Evolutionary conservation across 2,797 vertebrate species (phyloP).

Genomic region (Ctenochaetus hawaiiensis): DNA sequence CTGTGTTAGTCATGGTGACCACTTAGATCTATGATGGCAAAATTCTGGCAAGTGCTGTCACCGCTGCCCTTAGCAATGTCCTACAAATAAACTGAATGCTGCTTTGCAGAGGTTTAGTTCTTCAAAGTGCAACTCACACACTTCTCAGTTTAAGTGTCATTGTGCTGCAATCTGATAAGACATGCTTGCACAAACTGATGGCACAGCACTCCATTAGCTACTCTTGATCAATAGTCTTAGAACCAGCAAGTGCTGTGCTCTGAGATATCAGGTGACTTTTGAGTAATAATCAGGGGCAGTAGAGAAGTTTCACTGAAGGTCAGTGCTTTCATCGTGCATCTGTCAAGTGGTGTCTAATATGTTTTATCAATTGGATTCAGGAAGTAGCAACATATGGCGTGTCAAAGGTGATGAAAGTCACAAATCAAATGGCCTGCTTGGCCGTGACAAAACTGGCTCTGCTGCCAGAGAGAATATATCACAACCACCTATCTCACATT

Average conservation of each 20-base stretch:
- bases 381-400: slow-evolving; percentile 42
- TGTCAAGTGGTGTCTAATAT: slow-evolving; percentile 46
- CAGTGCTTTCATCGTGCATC: slow-evolving; percentile 44
- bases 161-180: slow-evolving; percentile 42
- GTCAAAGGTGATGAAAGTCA: slow-evolving; percentile 67
- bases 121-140: slow-evolving; percentile 4
- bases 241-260: slow-evolving; percentile 32
- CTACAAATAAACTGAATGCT: slow-evolving; percentile 25
- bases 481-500: slow-evolving; percentile 53
- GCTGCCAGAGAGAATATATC: slow-evolving; percentile 44
- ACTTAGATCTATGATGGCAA: slow-evolving; percentile 39
- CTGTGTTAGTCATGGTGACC: slow-evolving; percentile 59
- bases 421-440: slow-evolving; percentile 66
- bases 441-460: slow-evolving; percentile 25
- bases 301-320: slow-evolving; percentile 54
- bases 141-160: slow-evolving; percentile 12
- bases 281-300: slow-evolving; percentile 38
- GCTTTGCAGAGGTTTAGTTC: slow-evolving; percentile 10
- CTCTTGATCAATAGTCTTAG: slow-evolving; percentile 53
- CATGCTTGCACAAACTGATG: slow-evolving; percentile 30
- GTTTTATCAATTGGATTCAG: slow-evolving; percentile 57
- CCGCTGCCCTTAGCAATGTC: slow-evolving; percentile 49
- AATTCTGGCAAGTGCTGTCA: slow-evolving; percentile 38
- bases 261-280: slow-evolving; percentile 56
- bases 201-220: slow-evolving; percentile 43